phyloP scores from a whole-genome alignment of 1,140 invertebrate genomes.

The Scaptomyza graminum region DNA sequence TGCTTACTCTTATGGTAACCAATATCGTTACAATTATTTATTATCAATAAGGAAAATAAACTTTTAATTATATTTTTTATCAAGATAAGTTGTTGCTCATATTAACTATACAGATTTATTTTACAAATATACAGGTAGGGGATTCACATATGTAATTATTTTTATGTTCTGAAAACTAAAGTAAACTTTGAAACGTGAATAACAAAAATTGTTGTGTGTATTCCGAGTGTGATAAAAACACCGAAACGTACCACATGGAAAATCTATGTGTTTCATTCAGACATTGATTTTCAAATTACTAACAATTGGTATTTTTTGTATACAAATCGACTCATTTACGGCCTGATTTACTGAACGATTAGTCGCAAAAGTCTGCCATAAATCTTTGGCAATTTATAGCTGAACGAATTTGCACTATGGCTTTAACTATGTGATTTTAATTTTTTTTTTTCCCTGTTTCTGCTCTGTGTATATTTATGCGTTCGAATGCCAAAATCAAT shows the following conservation, averaged over 20 bases:
- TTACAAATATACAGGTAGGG: too few relatives aligned
- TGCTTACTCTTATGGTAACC: too few relatives aligned
- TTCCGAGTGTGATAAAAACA: neutral
- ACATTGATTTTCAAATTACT: neutral
- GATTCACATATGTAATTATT: neutral
- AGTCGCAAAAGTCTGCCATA: constrained; percentile 62
- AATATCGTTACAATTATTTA: too few relatives aligned
- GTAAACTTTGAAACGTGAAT: neutral
- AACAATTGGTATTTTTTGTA: constrained; percentile 20
- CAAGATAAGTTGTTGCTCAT: too few relatives aligned
- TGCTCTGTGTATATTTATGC: constrained; percentile 31
- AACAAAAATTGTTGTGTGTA: neutral
- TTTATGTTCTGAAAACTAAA: neutral
- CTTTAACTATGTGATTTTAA: constrained; percentile 32
- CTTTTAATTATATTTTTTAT: too few relatives aligned
- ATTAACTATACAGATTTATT: too few relatives aligned
- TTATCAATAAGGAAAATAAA: too few relatives aligned
- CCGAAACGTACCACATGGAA: neutral
- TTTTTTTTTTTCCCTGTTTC: constrained; percentile 6
- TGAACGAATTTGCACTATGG: constrained; percentile 6
- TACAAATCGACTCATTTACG: constrained; percentile 36
- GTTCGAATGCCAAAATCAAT: constrained; percentile 60
- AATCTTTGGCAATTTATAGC: constrained; percentile 40
- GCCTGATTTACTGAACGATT: constrained; percentile 62
- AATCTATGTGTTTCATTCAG: neutral